A percentile compares a stretch with the other conserved stretches of the same genome.
phyloP scores from a whole-genome alignment of 2,113 vertebrate species.

The Hassar affinis region DNA sequence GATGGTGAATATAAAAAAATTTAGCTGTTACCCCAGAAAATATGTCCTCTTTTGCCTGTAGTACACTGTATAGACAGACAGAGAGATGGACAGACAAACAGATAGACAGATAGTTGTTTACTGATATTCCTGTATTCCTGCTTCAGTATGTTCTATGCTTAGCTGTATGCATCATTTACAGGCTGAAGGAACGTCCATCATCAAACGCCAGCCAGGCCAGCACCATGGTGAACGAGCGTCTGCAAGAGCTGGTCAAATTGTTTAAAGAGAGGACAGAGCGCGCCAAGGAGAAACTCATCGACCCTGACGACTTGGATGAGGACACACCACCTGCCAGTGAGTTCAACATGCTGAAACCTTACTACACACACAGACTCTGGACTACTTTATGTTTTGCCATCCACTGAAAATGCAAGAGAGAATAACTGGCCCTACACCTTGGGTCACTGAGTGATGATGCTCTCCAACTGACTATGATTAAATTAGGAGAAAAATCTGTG shows the following conservation, averaged over 20 bases:
- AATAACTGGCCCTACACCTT: not conserved
- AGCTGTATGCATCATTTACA: constrained; percentile 43
- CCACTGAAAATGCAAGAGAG: not conserved
- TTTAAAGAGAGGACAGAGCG: constrained; percentile 90
- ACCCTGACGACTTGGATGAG: constrained; percentile 86
- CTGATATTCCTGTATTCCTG: constrained; percentile 1
- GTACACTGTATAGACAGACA: not conserved
- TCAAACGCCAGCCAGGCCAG: constrained; percentile 85
- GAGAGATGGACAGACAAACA: not conserved
- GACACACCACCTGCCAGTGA: constrained; percentile 83
- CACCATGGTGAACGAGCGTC: constrained; percentile 75
- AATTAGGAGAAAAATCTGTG: not conserved
- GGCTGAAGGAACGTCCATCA: constrained; percentile 70
- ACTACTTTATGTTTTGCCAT: not conserved
- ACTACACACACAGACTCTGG: not conserved
- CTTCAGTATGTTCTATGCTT: not conserved
- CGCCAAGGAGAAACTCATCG: constrained; percentile 89
- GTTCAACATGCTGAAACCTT: constrained; percentile 45
- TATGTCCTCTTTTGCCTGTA: not conserved
- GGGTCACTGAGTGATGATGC: not conserved
- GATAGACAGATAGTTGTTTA: not conserved
- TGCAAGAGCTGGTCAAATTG: constrained; percentile 90
- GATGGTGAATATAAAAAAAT: not conserved
- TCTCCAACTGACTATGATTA: not conserved
- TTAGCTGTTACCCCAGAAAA: not conserved